Evolutionary conservation across 2,113 vertebrate genomes (phyloP).

Genomic region (Atlantisia rogersi): DNA sequence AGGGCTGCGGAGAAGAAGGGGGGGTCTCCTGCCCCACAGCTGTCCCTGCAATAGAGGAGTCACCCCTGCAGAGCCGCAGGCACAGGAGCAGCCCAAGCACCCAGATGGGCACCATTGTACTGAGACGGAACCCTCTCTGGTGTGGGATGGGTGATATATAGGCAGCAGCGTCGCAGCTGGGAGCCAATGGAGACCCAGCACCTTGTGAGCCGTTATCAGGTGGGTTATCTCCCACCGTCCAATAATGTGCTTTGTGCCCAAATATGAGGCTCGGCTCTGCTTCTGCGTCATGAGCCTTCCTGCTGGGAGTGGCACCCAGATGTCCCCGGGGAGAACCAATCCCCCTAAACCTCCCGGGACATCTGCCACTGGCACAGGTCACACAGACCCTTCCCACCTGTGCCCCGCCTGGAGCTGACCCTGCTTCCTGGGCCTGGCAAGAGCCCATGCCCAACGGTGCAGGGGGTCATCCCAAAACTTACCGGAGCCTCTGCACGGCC

Average conservation of each 20-base stretch:
- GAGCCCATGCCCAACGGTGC: accelerated
- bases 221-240: neutral
- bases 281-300: neutral
- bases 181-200: neutral
- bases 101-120: neutral
- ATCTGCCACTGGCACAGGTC: accelerated
- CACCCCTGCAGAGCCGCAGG: neutral
- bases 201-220: neutral
- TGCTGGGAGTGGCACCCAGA: neutral
- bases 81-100: neutral
- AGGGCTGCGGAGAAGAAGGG: too few species aligned
- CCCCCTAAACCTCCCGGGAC: neutral
- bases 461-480: neutral
- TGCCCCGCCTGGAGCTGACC: too few species aligned
- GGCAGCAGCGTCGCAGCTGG: neutral
- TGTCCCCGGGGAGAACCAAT: neutral
- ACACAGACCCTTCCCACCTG: accelerated
- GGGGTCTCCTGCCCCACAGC: neutral
- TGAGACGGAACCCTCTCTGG: accelerated
- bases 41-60: neutral
- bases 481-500: accelerated
- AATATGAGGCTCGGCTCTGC: conserved; percentile 16
- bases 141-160: accelerated
- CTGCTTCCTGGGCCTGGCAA: accelerated
- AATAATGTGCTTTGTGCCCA: conserved; percentile 45